A percentile compares a stretch with the other conserved stretches of the same genome.
These are phyloP conservation scores for Platichthys stellatus DNA, from an alignment of 2,113 vertebrate genomes.

Conservation along the genomic window DNA sequence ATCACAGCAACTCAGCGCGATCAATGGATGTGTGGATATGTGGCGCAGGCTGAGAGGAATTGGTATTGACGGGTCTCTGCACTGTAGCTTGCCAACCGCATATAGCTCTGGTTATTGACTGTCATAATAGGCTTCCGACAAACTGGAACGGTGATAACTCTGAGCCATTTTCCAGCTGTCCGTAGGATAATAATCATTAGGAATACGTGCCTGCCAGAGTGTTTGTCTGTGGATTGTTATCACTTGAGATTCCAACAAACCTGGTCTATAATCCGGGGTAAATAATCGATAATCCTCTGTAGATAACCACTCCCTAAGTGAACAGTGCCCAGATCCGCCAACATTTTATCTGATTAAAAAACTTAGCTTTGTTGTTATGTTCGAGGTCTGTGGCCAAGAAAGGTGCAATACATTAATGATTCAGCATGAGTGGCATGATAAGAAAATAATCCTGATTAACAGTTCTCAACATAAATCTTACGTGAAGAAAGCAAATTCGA, in stretches of 20 bases:
- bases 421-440: background rate
- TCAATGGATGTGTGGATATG: constrained; percentile 58
- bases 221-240: constrained; percentile 56
- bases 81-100: constrained; percentile 51
- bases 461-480: background rate
- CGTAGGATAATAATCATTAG: constrained; percentile 54
- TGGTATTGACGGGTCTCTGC: constrained; percentile 50
- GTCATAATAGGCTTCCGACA: constrained; percentile 61
- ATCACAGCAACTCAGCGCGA: constrained; percentile 57
- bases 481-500: background rate
- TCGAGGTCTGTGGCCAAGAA: background rate
- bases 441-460: constrained; percentile 29
- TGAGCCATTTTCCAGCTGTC: constrained; percentile 57
- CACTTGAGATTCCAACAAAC: constrained; percentile 50
- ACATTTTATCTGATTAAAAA: constrained; percentile 49
- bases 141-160: constrained; percentile 45
- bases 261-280: constrained; percentile 49
- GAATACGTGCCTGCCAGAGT: constrained; percentile 28
- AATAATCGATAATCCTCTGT: constrained; percentile 58
- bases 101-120: constrained; percentile 58
- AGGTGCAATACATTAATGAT: background rate
- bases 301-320: constrained; percentile 39
- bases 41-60: constrained; percentile 40
- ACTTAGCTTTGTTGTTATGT: constrained; percentile 25
- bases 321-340: constrained; percentile 31